A percentile compares a stretch with the other conserved stretches of the same genome.
phyloP scores from a whole-genome alignment of 2,888 invertebrate genomes.

The Clistopyga incitator region DNA sequence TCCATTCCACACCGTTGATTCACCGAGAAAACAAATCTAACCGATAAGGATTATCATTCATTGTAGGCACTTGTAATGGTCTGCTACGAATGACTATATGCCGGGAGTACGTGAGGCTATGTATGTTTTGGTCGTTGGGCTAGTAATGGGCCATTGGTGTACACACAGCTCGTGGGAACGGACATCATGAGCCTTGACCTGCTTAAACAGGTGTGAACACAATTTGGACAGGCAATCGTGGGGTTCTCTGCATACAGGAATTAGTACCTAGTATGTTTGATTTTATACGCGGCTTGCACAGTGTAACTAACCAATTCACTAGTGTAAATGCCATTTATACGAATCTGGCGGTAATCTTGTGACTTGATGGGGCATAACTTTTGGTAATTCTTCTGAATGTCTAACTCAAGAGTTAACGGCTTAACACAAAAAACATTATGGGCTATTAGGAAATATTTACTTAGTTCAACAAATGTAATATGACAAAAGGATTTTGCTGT shows the following conservation, averaged over 20 bases:
- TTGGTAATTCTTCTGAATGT: neutral
- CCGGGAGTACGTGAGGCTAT: constrained; percentile 23
- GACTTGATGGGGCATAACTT: neutral
- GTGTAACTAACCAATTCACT: neutral
- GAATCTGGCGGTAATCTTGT: neutral
- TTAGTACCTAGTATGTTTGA: neutral
- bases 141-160: constrained; percentile 16
- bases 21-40: constrained; percentile 58
- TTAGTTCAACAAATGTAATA: no score
- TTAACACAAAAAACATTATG: neutral
- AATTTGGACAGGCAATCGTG: constrained; percentile 20
- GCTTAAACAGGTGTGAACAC: constrained; percentile 60
- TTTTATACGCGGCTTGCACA: neutral
- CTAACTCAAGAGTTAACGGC: neutral
- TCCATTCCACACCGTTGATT: constrained; percentile 54
- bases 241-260: neutral
- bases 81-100: constrained; percentile 53
- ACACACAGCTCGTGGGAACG: constrained; percentile 19
- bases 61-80: constrained; percentile 28
- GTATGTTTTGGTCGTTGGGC: constrained; percentile 4
- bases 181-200: constrained; percentile 70
- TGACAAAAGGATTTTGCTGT: no score
- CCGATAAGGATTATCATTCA: constrained; percentile 26
- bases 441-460: no score
- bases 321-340: neutral